A percentile compares a stretch with the other conserved stretches of the same genome.
phyloP scores from a whole-genome alignment of 2,797 vertebrate genomes.

The Sebastes alutus region DNA sequence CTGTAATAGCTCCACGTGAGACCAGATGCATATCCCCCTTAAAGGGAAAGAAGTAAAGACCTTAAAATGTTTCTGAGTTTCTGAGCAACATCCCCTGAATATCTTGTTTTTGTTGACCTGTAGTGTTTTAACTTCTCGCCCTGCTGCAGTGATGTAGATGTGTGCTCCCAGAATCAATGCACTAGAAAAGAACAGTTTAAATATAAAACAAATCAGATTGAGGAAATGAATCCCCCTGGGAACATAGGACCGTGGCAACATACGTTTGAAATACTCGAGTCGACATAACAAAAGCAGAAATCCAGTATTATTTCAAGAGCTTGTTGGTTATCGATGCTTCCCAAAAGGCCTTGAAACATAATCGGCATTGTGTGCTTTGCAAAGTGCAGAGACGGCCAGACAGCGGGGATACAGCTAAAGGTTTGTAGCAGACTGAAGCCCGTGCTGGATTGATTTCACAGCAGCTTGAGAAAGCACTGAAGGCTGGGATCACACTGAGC shows the following conservation, averaged over 20 bases:
- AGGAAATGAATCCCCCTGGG: background rate
- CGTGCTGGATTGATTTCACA: conserved; percentile 59
- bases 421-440: conserved; percentile 34
- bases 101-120: background rate
- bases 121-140: background rate
- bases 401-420: conserved; percentile 29
- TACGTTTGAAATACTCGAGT: background rate
- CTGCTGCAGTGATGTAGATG: background rate
- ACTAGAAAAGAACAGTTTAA: background rate
- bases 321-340: conserved; percentile 1
- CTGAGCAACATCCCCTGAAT: background rate
- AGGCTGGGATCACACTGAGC: conserved; percentile 25
- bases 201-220: background rate
- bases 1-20: background rate
- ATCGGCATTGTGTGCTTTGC: conserved; percentile 22
- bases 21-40: background rate
- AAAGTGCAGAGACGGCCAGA: conserved; percentile 23
- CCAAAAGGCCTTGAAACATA: conserved; percentile 35
- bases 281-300: background rate
- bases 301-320: background rate
- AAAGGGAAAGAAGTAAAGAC: background rate
- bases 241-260: background rate
- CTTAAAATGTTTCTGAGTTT: background rate
- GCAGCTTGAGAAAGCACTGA: conserved; percentile 37
- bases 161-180: background rate